Evolutionary conservation across 2,113 vertebrate species (phyloP).

Genomic region (Alectura lathami): DNA sequence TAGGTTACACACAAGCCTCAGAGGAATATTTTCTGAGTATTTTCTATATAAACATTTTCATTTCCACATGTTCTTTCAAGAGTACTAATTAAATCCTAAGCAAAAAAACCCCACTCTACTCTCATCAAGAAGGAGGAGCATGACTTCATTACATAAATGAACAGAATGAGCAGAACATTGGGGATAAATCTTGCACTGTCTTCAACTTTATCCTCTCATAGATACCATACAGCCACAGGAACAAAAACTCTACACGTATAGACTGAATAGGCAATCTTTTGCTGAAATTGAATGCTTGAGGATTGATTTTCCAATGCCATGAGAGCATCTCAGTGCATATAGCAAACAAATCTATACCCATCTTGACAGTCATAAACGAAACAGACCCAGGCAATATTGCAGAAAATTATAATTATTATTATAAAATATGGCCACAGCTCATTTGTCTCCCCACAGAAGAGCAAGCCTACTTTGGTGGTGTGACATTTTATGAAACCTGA

Average conservation of each 20-base stretch:
- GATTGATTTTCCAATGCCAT: conserved; percentile 20
- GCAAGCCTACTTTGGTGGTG: background rate
- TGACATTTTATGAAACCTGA: background rate
- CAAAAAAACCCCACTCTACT: accelerated
- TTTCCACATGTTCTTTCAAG: background rate
- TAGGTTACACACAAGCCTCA: background rate
- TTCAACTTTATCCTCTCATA: background rate
- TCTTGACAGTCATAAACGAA: conserved; percentile 19
- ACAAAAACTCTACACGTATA: background rate
- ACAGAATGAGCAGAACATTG: background rate
- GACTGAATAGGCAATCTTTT: background rate
- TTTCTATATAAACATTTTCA: background rate
- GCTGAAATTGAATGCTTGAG: background rate
- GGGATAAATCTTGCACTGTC: background rate
- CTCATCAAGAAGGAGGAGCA: background rate
- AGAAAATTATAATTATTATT: conserved; percentile 9
- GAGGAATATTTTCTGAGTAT: background rate
- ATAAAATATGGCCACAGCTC: background rate
- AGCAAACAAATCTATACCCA: conserved; percentile 7
- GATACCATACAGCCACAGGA: background rate
- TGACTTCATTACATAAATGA: background rate
- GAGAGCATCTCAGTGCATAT: background rate
- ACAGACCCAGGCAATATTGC: background rate
- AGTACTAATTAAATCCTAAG: background rate
- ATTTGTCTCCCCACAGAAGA: conserved; percentile 7